Conservation (phyloP, 2,888 invertebrate species). For the Phyllotreta cruciferae region DNA sequence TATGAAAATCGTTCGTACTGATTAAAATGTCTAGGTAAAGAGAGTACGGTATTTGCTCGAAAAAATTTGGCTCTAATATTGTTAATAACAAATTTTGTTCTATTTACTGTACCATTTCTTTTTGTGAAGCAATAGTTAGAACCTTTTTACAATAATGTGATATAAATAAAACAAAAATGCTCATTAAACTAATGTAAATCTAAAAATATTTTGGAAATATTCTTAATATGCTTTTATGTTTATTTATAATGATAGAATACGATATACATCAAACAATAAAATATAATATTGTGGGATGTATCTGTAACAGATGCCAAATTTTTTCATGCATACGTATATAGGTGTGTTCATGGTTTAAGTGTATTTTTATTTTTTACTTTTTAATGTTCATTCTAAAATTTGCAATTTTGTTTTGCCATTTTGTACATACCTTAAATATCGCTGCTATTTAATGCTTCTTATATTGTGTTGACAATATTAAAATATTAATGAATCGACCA, state of each 20-base stretch:
- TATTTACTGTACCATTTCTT: too few relatives aligned
- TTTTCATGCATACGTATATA: conserved; percentile 20
- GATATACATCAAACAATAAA: background rate
- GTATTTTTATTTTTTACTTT: conserved; percentile 41
- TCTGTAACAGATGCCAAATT: conserved; percentile 23
- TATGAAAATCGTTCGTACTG: conserved; percentile 57
- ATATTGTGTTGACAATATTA: conserved; percentile 7
- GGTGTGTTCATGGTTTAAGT: conserved; percentile 37
- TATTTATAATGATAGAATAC: too few relatives aligned
- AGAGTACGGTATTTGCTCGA: conserved; percentile 36
- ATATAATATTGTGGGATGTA: background rate
- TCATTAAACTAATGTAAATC: too few relatives aligned
- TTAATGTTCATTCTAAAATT: background rate
- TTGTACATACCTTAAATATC: background rate
- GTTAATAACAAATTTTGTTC: background rate
- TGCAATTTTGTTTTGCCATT: too few relatives aligned
- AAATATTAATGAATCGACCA: conserved; percentile 18
- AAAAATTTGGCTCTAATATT: conserved; percentile 16
- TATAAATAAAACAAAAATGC: too few relatives aligned
- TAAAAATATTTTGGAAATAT: too few relatives aligned
- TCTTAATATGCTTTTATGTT: too few relatives aligned
- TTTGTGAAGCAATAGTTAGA: background rate
- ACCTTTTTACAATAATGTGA: too few relatives aligned
- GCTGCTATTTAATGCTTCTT: conserved; percentile 34
- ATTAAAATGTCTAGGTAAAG: conserved; percentile 36